These are phyloP conservation scores for Ptycholaimellus sp. DNA, from an alignment of 2,888 invertebrate species.

Conservation along the genomic window DNA sequence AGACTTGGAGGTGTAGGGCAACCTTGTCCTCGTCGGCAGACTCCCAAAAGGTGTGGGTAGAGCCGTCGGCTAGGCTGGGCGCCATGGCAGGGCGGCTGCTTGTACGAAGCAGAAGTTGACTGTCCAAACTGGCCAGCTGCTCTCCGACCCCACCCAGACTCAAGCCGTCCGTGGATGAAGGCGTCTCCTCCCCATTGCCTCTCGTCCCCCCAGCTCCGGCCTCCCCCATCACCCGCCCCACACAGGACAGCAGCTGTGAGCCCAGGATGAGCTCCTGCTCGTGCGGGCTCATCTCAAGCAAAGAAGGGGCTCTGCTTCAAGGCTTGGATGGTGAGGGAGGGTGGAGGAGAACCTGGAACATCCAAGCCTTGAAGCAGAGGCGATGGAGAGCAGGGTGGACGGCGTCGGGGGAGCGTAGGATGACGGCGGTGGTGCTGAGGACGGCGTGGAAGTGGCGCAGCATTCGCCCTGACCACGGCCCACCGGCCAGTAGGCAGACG, in stretches of 20 bases:
- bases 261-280: conserved; percentile 21
- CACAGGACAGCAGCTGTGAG: conserved; percentile 20
- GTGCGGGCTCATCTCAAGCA: conserved; percentile 19
- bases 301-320: too few relatives aligned
- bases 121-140: too few relatives aligned
- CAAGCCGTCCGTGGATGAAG: too few relatives aligned
- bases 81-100: conserved; percentile 81
- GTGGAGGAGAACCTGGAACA: too few relatives aligned
- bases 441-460: conserved; percentile 19
- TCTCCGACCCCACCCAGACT: too few relatives aligned
- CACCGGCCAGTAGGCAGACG: conserved; percentile 7
- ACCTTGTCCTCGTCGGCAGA: conserved; percentile 82
- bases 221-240: too few relatives aligned
- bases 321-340: too few relatives aligned
- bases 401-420: conserved; percentile 16
- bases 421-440: conserved; percentile 17
- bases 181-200: too few relatives aligned
- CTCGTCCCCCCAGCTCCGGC: too few relatives aligned
- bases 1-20: too few relatives aligned
- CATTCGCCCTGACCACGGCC: conserved; percentile 8
- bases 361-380: conserved; percentile 23
- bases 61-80: conserved; percentile 66
- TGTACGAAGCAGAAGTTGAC: too few relatives aligned
- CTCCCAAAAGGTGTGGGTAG: conserved; percentile 96
- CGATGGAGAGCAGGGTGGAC: conserved; percentile 13